Evolutionary conservation across 2,113 vertebrate genomes (phyloP).

Genomic region (Phaethon lepturus): DNA sequence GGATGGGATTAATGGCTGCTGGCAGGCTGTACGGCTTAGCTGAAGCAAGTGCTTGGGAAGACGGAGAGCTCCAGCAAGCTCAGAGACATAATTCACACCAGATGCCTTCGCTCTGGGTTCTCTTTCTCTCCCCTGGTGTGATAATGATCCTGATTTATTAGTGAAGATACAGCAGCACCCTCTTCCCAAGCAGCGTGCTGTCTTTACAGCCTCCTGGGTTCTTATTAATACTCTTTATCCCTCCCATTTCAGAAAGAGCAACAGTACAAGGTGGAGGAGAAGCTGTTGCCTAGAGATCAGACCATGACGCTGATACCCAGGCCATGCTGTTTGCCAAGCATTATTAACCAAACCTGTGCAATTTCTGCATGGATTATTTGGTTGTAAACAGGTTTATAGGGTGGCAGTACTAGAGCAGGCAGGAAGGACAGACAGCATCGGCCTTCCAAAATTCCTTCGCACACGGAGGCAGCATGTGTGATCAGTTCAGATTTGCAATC

Average conservation of each 20-base stretch:
- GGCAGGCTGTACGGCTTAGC: neutral
- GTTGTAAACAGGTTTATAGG: neutral
- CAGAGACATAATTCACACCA: neutral
- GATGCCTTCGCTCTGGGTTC: neutral
- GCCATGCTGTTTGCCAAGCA: neutral
- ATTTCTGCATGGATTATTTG: neutral
- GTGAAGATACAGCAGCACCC: neutral
- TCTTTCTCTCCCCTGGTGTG: neutral
- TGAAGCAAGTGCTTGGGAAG: neutral
- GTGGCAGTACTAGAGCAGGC: neutral
- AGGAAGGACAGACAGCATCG: accelerated
- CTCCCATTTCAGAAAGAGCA: neutral
- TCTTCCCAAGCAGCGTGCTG: neutral
- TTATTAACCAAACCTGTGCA: neutral
- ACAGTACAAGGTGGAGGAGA: neutral
- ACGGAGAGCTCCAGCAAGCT: neutral
- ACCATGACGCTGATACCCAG: neutral
- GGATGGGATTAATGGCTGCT: slow-evolving; percentile 5
- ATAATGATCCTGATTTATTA: slow-evolving; percentile 25
- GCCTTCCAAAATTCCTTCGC: neutral
- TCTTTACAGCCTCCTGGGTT: neutral
- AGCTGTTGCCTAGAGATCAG: neutral
- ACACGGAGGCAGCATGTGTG: accelerated
- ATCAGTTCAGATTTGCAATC: neutral
- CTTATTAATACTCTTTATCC: neutral